phyloP scores from a whole-genome alignment of 2,888 invertebrate genomes.

The Aproaerema taeniolella region DNA sequence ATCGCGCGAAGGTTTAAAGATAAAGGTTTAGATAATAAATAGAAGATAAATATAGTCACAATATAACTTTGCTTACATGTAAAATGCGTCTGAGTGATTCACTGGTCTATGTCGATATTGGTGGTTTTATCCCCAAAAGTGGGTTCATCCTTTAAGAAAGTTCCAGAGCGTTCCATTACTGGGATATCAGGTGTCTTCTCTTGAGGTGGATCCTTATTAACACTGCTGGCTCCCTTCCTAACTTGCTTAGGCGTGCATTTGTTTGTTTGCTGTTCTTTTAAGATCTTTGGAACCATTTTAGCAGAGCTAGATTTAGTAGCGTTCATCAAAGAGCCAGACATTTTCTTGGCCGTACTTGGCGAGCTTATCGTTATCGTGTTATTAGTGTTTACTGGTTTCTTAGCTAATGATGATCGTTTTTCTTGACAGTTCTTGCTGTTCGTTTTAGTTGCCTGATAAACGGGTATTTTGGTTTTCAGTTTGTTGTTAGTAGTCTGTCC shows the following conservation, averaged over 20 bases:
- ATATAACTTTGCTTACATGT: too few relatives aligned
- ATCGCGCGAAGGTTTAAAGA: too few relatives aligned
- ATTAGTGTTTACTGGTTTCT: too few relatives aligned
- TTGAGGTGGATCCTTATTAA: conserved; percentile 21
- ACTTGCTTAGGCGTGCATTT: conserved; percentile 13
- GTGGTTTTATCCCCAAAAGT: conserved; percentile 63
- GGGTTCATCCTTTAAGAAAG: conserved; percentile 86
- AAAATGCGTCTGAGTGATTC: too few relatives aligned
- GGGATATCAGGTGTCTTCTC: conserved; percentile 31
- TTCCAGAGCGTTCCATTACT: conserved; percentile 80
- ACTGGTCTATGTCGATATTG: conserved; percentile 41
- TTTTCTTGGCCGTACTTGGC: too few relatives aligned
- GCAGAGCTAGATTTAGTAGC: conserved; percentile 79
- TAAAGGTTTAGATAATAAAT: too few relatives aligned
- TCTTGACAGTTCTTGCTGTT: conserved; percentile 17
- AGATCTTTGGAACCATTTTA: conserved; percentile 61
- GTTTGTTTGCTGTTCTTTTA: conserved; percentile 30
- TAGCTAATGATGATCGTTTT: neutral
- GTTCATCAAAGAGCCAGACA: conserved; percentile 66
- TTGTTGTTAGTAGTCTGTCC: conserved; percentile 21
- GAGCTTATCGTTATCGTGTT: too few relatives aligned
- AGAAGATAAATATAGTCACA: too few relatives aligned
- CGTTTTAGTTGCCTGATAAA: conserved; percentile 32
- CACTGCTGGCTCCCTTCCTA: conserved; percentile 7
- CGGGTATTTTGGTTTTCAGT: conserved; percentile 51